Conservation (phyloP, 2,113 vertebrate genomes). For the Alexandromys fortis region DNA sequence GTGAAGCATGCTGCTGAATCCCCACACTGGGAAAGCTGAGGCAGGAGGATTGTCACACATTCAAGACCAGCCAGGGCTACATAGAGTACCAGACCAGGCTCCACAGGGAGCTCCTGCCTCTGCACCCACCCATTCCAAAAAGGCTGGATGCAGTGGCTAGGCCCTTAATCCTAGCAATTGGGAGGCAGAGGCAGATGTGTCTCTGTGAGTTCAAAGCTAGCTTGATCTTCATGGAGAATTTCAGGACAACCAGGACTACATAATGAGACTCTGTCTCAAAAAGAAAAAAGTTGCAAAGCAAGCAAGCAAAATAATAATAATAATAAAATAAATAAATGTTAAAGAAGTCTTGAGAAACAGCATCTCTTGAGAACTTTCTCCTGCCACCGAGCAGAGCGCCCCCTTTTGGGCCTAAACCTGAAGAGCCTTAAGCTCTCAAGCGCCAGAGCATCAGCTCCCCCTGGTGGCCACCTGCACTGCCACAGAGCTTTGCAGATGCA, state of each 20-base stretch:
- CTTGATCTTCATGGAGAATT: neutral
- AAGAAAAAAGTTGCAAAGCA: neutral
- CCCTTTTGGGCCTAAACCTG: neutral
- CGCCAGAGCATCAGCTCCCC: neutral
- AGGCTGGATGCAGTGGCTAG: neutral
- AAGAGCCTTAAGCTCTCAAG: neutral
- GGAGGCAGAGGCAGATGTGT: neutral
- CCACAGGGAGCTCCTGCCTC: neutral
- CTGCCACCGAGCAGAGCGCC: neutral
- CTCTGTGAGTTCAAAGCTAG: neutral
- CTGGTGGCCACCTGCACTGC: conserved; percentile 28
- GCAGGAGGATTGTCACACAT: neutral
- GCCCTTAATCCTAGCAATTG: neutral
- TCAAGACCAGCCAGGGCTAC: neutral
- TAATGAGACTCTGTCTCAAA: neutral
- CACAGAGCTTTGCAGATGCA: neutral
- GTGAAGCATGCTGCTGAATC: neutral
- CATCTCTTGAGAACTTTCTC: neutral
- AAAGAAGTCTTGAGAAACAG: neutral
- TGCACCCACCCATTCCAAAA: neutral
- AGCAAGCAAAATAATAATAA: neutral
- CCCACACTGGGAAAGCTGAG: neutral
- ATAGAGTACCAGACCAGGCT: neutral
- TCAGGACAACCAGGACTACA: neutral
- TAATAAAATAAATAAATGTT: neutral